Evolutionary conservation across 1,140 invertebrate genomes (phyloP), one percentile per base, ranked within the genome.

Genomic region (Ostrea edulis): DNA sequence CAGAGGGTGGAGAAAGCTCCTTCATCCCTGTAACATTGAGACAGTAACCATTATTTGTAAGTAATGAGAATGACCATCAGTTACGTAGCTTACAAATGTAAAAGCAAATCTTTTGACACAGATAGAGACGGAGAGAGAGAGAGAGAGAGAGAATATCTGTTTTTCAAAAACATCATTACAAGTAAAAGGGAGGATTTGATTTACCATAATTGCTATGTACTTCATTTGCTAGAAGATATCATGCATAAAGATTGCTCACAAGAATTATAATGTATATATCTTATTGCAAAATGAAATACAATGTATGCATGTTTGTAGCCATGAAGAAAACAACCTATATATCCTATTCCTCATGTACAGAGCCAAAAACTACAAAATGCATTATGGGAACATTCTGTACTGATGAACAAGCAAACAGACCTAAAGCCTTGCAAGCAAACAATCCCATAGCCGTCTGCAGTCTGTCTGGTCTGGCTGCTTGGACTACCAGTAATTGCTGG

Each of bases 401-500:
- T 8, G 0, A 86, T 22, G 0, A 11, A 83, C 12, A 65, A 51
- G 29, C 12, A 12, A 22, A 93, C 92, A 92, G 94, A 96, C 97
- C 96, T 89, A 98, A 94, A 86, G 96, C 95, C 89, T 96, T 96
- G 0, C 96, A 95, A n/a, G 96, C 96, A 94, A 97, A 98, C 84
- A 96, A 95, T 0, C 95, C 95, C 92, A 98, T 96, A 22, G 96
- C 96, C 9, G 96, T 96, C 77, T 97, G 96, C 12, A 98, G 94
- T 77, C 97, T 94, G 94, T 99, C 98, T 2, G 98, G 98, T 87
- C 97, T 96, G 8, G 98, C 95, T 0, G 97, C 96, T 95, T 98
- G 97, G 17, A 98, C 95, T 0, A 98, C 92, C 0, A 99, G 94
- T n/a, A 98, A 95, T 92, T 97, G 96, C 93, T 99, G 97, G 93